Evolutionary conservation across 2,888 invertebrate genomes (phyloP).

Genomic region (Lycocerus yunnanus): DNA sequence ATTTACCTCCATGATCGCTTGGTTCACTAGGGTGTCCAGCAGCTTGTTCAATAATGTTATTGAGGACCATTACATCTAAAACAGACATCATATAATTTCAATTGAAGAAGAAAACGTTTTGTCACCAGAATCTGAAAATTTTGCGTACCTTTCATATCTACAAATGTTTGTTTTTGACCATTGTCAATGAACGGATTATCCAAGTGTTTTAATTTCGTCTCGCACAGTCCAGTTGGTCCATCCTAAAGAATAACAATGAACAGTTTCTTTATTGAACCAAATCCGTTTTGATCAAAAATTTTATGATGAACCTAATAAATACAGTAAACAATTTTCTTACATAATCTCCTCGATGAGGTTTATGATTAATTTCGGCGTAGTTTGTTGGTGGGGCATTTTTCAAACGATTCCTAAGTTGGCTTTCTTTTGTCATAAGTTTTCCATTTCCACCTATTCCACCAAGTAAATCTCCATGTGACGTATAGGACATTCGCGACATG

Average conservation of each 20-base stretch:
- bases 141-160: constrained; percentile 78
- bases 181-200: constrained; percentile 94
- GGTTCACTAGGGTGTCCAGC: constrained; percentile 85
- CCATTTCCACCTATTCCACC: constrained; percentile 67
- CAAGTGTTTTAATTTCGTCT: constrained; percentile 80
- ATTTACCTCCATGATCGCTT: constrained; percentile 87
- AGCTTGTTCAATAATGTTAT: constrained; percentile 95
- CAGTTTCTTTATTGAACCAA: background rate
- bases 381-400: constrained; percentile 65
- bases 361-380: constrained; percentile 66
- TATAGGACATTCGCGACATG: constrained; percentile 90
- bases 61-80: constrained; percentile 95
- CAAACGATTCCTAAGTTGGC: constrained; percentile 75
- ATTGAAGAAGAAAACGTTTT: background rate
- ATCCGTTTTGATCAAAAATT: too few species aligned
- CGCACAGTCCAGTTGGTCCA: constrained; percentile 79
- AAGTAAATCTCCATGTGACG: constrained; percentile 89
- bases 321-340: constrained; percentile 57
- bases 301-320: too few species aligned
- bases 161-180: constrained; percentile 83
- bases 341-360: constrained; percentile 72
- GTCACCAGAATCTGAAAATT: background rate
- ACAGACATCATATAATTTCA: constrained; percentile 32
- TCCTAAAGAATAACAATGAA: constrained; percentile 61
- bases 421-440: constrained; percentile 81